Evolutionary conservation across 1,140 invertebrate species (phyloP), one percentile per base, ranked within the genome.

Genomic region (Stenopsyche tienmushanensis): DNA sequence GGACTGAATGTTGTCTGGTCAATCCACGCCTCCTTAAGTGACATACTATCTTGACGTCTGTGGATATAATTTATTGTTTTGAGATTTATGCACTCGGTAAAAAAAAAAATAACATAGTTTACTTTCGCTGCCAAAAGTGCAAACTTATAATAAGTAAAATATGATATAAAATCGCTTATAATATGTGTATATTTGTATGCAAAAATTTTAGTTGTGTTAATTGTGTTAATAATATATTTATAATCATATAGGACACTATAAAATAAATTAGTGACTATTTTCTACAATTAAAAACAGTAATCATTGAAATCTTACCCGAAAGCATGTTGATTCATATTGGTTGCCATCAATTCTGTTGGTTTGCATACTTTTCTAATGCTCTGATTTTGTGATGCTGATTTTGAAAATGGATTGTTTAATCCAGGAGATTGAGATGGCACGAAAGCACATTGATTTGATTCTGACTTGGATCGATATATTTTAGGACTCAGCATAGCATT

Each of bases 381-480:
- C 15, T 60, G 57, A 60, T 60, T 47, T 13, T 44, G 21, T 3
- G 23, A n/a, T 2, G 25, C 7, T 26, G 57, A 23, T 29, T 60
- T 60, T 3, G 57, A 47, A 49, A 60, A 60, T n/a, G 17, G 15
- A 41, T 8, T 41, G n/a, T 57, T 41, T 7, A 9, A 45, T 9
- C n/a, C 41, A 13, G 18, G 18, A n/a, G 24, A n/a, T 5, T 60
- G 42, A 24, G 10, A 3, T 5, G 29, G 29, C n/a, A 34, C 9
- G 34, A 21, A 39, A 5, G 54, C 15, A n/a, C 20, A 1, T 13
- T 60, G 57, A 47, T 44, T 34, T 0, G 41, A 17, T 60, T 60
- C 57, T 3, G 57, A 60, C 41, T 26, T 60, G 2, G 57, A 47
- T 13, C 57, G 10, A 23, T 42, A 34, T 47, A 60, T 60, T 29